These are phyloP conservation scores for Marcusenius ussheri DNA, from an alignment of 2,113 vertebrate genomes.

Conservation along the genomic window DNA sequence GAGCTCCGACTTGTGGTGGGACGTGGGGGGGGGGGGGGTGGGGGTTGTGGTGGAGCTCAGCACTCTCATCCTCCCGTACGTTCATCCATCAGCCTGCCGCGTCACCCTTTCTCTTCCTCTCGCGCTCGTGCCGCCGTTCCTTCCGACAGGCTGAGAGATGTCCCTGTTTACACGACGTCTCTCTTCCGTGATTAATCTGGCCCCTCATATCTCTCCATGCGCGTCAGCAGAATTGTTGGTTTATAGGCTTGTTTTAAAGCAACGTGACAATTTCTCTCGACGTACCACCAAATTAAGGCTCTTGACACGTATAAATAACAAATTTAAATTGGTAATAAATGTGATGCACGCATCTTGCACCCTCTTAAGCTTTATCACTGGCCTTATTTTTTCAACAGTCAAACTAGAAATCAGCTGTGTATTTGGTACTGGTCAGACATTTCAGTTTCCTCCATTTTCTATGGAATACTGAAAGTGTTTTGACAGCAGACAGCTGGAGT, in stretches of 20 bases:
- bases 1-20: not conserved
- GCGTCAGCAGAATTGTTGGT: constrained; percentile 50
- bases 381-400: constrained; percentile 20
- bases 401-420: not conserved
- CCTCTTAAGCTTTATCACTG: constrained; percentile 42
- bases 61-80: constrained; percentile 6
- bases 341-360: constrained; percentile 26
- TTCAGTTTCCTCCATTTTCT: not conserved
- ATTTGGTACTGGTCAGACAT: not conserved
- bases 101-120: not conserved
- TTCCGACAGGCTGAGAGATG: constrained; percentile 32
- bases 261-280: constrained; percentile 49
- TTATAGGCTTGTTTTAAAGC: constrained; percentile 52
- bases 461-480: not conserved
- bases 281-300: constrained; percentile 54
- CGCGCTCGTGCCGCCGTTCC: not conserved
- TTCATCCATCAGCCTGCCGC: constrained; percentile 39
- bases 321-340: constrained; percentile 38
- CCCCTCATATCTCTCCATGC: constrained; percentile 45
- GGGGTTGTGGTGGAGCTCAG: constrained; percentile 11
- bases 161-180: constrained; percentile 37
- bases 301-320: constrained; percentile 51
- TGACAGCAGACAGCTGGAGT: not conserved
- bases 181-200: constrained; percentile 48
- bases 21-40: constrained; percentile 14